Conservation (phyloP, 2,113 vertebrate species). For the Haemorhous mexicanus region DNA sequence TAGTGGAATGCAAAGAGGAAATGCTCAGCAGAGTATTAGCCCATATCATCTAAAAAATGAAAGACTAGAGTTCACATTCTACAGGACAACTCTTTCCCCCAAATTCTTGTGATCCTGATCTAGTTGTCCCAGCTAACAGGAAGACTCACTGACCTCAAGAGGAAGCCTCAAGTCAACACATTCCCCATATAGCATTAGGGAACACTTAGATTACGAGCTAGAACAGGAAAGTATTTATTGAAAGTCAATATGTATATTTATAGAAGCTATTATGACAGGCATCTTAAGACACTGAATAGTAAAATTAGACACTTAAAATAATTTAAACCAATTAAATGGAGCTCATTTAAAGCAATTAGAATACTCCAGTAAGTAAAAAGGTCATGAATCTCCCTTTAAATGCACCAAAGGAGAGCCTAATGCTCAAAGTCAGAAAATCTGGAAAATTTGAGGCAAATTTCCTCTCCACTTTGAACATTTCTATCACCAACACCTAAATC, state of each 20-base stretch:
- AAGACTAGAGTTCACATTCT: neutral
- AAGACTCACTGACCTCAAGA: neutral
- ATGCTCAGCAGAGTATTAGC: neutral
- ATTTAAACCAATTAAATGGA: neutral
- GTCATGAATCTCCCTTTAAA: neutral
- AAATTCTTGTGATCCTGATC: neutral
- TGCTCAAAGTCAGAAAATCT: neutral
- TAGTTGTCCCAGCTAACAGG: neutral
- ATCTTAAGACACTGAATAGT: neutral
- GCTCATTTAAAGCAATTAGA: neutral
- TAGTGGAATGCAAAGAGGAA: neutral
- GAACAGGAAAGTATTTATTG: neutral
- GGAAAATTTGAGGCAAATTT: neutral
- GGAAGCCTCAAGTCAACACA: neutral
- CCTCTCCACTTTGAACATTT: neutral
- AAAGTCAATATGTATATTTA: neutral
- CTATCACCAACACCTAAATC: neutral
- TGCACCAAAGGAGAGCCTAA: neutral
- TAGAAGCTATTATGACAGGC: neutral
- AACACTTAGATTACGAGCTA: neutral
- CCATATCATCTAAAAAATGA: accelerated
- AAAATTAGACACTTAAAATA: slow-evolving; percentile 6
- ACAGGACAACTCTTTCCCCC: accelerated
- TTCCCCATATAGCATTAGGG: neutral
- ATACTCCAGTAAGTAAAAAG: neutral